Evolutionary conservation across 2,888 invertebrate genomes (phyloP).

Genomic region (Cataglyphis altisquamis): DNA sequence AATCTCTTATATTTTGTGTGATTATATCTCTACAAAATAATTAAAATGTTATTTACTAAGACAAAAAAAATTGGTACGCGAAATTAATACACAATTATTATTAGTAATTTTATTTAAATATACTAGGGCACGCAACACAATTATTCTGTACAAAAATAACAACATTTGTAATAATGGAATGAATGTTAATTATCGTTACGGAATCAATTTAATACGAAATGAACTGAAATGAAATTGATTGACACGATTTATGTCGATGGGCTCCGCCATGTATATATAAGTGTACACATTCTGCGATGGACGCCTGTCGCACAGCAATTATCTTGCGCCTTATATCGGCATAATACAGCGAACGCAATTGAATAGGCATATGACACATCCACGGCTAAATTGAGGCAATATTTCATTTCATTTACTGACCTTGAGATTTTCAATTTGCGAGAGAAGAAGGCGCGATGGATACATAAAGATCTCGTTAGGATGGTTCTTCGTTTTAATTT

Average conservation of each 20-base stretch:
- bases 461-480: slow-evolving; percentile 42
- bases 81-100: slow-evolving; percentile 1
- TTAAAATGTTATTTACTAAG: background rate
- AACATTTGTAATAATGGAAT: slow-evolving; percentile 3
- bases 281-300: slow-evolving; percentile 43
- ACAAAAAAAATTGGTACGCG: background rate
- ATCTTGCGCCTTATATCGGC: slow-evolving; percentile 56
- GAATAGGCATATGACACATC: slow-evolving; percentile 71
- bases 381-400: slow-evolving; percentile 71
- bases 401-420: slow-evolving; percentile 74
- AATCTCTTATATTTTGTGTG: background rate
- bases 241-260: slow-evolving; percentile 11
- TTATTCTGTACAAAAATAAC: slow-evolving; percentile 10
- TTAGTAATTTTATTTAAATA: slow-evolving; percentile 13
- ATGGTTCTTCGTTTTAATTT: slow-evolving; percentile 15
- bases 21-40: background rate
- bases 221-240: slow-evolving; percentile 12
- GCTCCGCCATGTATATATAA: slow-evolving; percentile 43
- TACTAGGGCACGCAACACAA: background rate
- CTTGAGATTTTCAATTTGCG: slow-evolving; percentile 74
- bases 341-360: slow-evolving; percentile 68
- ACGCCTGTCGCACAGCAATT: slow-evolving; percentile 67
- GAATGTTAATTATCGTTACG: background rate
- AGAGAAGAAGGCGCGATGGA: slow-evolving; percentile 62
- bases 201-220: slow-evolving; percentile 9